Percentiles rank a stretch among this genome's conserved stretches.
phyloP scores from a whole-genome alignment of 2,888 invertebrate genomes.

The Eupelmus urozonus region DNA sequence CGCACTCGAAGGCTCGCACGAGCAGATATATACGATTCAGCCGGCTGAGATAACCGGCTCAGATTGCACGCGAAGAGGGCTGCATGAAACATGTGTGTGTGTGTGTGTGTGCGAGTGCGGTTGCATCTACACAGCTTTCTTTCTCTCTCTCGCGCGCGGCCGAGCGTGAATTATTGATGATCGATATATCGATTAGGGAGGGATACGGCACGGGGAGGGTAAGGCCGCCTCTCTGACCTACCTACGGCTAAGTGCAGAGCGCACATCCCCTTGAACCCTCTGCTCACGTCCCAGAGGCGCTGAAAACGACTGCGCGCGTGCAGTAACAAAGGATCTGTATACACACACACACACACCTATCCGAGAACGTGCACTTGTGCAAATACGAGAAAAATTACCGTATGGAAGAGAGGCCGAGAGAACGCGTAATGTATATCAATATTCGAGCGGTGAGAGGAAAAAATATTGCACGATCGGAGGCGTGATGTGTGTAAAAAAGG shows the following conservation, averaged over 20 bases:
- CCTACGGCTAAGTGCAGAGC: conserved; percentile 59
- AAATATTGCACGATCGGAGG: conserved; percentile 25
- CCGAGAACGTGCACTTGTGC: conserved; percentile 20
- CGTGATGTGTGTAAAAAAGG: conserved; percentile 13
- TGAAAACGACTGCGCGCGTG: conserved; percentile 20
- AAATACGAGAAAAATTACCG: conserved; percentile 55
- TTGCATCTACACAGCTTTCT: not conserved
- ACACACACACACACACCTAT: not conserved
- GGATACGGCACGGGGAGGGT: conserved; percentile 10
- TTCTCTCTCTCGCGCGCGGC: conserved; percentile 8
- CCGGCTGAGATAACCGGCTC: conserved; percentile 57
- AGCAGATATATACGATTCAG: conserved; percentile 50
- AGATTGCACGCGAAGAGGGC: conserved; percentile 50
- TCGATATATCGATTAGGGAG: conserved; percentile 62
- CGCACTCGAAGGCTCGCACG: not conserved
- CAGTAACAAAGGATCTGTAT: conserved; percentile 4
- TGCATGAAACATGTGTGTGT: not conserved
- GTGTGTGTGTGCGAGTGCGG: too few species aligned
- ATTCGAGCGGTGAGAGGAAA: conserved; percentile 28
- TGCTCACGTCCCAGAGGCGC: conserved; percentile 25
- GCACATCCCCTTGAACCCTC: conserved; percentile 54
- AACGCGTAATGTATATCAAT: conserved; percentile 47
- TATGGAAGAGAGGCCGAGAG: conserved; percentile 4
- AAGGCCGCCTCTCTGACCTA: conserved; percentile 58
- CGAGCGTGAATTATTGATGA: conserved; percentile 63